These are phyloP conservation scores for Antigone vipio DNA, from an alignment of 2,113 vertebrate species.

Conservation along the genomic window DNA sequence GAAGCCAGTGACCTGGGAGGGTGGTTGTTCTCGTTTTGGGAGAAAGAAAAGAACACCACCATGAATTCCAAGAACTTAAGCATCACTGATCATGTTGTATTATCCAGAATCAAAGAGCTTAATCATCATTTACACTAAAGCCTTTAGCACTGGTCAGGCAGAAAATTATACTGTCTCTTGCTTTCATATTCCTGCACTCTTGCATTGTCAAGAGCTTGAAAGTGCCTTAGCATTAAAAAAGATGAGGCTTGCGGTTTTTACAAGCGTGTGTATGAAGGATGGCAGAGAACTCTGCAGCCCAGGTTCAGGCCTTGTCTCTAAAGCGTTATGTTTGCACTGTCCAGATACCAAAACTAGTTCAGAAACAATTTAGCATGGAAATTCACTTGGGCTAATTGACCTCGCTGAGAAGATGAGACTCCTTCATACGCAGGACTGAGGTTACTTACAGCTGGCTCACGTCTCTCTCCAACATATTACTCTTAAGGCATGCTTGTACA, in stretches of 20 bases:
- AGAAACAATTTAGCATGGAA: background rate
- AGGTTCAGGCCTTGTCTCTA: background rate
- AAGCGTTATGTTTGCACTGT: background rate
- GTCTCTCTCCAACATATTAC: background rate
- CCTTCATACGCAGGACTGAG: background rate
- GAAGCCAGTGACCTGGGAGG: background rate
- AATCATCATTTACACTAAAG: background rate
- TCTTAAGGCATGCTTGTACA: background rate
- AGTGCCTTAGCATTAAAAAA: background rate
- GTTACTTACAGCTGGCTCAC: background rate
- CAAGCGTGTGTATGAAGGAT: background rate
- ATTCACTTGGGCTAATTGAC: background rate
- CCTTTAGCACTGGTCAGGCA: background rate
- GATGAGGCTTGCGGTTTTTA: background rate
- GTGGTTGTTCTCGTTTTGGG: background rate
- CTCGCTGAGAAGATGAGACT: background rate
- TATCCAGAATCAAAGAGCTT: background rate
- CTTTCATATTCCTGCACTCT: background rate
- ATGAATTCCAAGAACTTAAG: slow-evolving; percentile 20
- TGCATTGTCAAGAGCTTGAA: background rate
- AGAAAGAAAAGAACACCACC: slow-evolving; percentile 19
- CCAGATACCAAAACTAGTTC: background rate
- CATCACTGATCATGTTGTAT: background rate
- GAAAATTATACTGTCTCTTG: background rate
- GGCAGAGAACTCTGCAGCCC: background rate